phyloP scores from a whole-genome alignment of 2,797 vertebrate genomes.

The Otolemur crassicaudatus region DNA sequence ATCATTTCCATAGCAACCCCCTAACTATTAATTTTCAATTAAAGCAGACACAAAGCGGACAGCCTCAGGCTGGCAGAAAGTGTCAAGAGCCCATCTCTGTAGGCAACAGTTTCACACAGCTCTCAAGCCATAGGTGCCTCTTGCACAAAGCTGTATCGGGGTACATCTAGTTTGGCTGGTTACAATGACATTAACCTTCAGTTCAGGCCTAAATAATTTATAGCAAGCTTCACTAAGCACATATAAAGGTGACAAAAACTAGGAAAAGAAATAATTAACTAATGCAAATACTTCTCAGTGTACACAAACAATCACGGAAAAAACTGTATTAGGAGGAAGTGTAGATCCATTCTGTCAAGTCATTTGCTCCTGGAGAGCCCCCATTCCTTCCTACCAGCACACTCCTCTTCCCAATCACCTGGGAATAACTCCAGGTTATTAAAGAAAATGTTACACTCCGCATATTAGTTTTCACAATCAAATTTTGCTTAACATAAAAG shows the following conservation, averaged over 20 bases:
- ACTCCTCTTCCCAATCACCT: constrained; percentile 65
- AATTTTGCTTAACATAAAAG: constrained; percentile 79
- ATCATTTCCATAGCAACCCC: constrained; percentile 95
- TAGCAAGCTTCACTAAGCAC: constrained; percentile 83
- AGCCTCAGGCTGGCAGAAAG: constrained; percentile 93
- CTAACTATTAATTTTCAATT: constrained; percentile 99
- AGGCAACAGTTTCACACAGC: constrained; percentile 93
- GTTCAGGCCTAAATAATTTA: constrained; percentile 88
- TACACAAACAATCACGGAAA: constrained; percentile 66
- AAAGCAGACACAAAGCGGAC: constrained; percentile 94
- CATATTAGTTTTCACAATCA: constrained; percentile 83
- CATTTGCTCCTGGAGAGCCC: constrained; percentile 68
- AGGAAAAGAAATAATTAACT: constrained; percentile 85
- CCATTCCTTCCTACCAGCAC: constrained; percentile 63
- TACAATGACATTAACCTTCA: constrained; percentile 92
- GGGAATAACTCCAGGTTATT: constrained; percentile 77
- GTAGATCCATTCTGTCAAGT: constrained; percentile 63
- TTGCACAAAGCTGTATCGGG: constrained; percentile 89
- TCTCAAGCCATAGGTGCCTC: constrained; percentile 90
- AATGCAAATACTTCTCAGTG: constrained; percentile 82
- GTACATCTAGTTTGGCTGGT: constrained; percentile 89
- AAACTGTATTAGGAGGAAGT: constrained; percentile 52
- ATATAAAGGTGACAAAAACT: constrained; percentile 85
- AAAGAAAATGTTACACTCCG: constrained; percentile 82
- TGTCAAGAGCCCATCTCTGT: constrained; percentile 94